Conservation (phyloP, 2,113 vertebrate genomes). For the Puma concolor region DNA sequence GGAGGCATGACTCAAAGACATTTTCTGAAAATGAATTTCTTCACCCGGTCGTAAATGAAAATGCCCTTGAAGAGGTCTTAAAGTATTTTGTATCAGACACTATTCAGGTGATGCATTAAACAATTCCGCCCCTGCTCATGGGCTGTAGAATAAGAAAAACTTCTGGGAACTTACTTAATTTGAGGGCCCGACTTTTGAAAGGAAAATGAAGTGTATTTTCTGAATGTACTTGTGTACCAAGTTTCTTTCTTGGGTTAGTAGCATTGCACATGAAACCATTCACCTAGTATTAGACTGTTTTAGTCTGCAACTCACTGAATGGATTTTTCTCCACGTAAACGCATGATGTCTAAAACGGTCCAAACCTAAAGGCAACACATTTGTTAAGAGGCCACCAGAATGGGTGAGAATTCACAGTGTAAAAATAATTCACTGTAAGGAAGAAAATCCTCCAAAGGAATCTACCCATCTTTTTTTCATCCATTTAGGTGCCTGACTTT, state of each 20-base stretch:
- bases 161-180: conserved; percentile 77
- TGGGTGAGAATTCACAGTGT: not conserved
- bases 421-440: not conserved
- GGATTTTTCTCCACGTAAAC: conserved; percentile 56
- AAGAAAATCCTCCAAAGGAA: not conserved
- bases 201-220: conserved; percentile 76
- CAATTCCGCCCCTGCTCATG: conserved; percentile 64
- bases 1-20: conserved; percentile 69
- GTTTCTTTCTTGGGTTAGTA: conserved; percentile 65
- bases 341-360: conserved; percentile 64
- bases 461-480: not conserved
- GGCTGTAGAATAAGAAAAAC: conserved; percentile 55
- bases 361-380: conserved; percentile 73
- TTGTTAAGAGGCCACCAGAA: conserved; percentile 70
- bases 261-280: conserved; percentile 69
- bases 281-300: conserved; percentile 64
- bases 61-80: conserved; percentile 71
- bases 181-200: conserved; percentile 71
- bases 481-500: not conserved
- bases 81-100: conserved; percentile 77
- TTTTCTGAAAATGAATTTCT: conserved; percentile 83
- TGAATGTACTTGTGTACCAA: conserved; percentile 68
- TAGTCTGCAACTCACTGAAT: conserved; percentile 67
- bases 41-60: conserved; percentile 78
- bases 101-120: conserved; percentile 74